Base-by-base conservation (phyloP, 1,140 invertebrate genomes). In the Zaprionus ghesquierei region DNA sequence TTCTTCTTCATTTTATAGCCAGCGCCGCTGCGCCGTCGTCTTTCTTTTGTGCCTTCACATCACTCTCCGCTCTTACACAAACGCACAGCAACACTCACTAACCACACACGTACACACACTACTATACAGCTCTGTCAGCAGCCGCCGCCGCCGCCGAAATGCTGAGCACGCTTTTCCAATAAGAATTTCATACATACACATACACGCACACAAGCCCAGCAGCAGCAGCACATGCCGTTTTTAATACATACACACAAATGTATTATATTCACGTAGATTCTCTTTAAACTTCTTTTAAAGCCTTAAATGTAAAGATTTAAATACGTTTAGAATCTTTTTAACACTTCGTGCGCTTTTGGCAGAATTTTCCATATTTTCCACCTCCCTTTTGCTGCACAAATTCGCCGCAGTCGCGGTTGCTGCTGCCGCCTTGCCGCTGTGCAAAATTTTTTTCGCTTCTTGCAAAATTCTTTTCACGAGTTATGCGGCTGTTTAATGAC, bases 91-190 rank as follows among this genome's bases (percentile, higher is more conserved):
- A 33, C 62, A 51, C 50, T 27, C 55, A 23, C 70, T n/a, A 53
- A 12, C 50, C 46, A 54, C 44, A 60, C 69, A 56, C 31, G 22
- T 33, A 54, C 38, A 35, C 31, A 60, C 50, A 72, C 35, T 18
- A 33, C 33, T 18, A 60, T 41, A 44, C 12, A 31, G 58, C 68
- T 69, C 50, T 73, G 70, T 62, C 71, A 54, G 70, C 55, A 55
- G 66, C 73, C 41, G 65, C 69, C 35, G 65, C 71, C 56, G 73
- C 79, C 79, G 75, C 80, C 80, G 80, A 82, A 82, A 82, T 79
- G 82, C 80, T 81, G 77, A 87, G 72, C 82, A 87, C 79, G 82
- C 82, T 87, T 87, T 87, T 87, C 82, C 82, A 87, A 87, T 87
- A 87, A 82, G 82, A 87, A 89, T 89, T 76, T 77, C 55, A 79